phyloP scores from a whole-genome alignment of 1,140 invertebrate species.

The Pachypsylla venusta region DNA sequence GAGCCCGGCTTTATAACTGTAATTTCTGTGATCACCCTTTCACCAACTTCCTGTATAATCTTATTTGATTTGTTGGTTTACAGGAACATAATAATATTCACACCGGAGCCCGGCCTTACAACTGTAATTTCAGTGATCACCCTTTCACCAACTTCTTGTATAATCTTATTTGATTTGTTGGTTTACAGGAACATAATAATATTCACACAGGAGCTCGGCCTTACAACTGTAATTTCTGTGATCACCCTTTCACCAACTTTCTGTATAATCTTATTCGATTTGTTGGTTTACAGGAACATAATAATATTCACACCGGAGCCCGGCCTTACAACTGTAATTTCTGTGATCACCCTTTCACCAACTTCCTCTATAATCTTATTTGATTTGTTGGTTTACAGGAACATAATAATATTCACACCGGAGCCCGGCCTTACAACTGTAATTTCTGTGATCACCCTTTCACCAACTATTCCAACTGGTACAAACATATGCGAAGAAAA shows the following conservation, averaged over 20 bases:
- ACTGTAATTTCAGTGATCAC: constrained; percentile 46
- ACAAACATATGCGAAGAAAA: constrained; percentile 56
- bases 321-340: constrained; percentile 39
- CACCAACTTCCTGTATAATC: too few relatives aligned
- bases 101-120: constrained; percentile 53
- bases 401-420: constrained; percentile 45
- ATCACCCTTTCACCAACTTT: constrained; percentile 54
- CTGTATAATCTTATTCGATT: constrained; percentile 21
- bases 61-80: constrained; percentile 35
- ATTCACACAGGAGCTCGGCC: constrained; percentile 79
- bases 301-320: constrained; percentile 36
- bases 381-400: constrained; percentile 30
- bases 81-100: constrained; percentile 45
- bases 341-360: constrained; percentile 53
- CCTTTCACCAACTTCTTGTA: constrained; percentile 56
- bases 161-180: too few relatives aligned
- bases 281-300: background rate
- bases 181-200: constrained; percentile 42
- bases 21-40: constrained; percentile 48
- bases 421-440: constrained; percentile 41
- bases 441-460: constrained; percentile 48
- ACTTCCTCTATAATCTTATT: too few relatives aligned
- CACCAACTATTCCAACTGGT: constrained; percentile 60
- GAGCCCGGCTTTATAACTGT: constrained; percentile 57
- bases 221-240: constrained; percentile 52